Evolutionary conservation across 2,797 vertebrate species (phyloP).

Genomic region (Halcyon badia): DNA sequence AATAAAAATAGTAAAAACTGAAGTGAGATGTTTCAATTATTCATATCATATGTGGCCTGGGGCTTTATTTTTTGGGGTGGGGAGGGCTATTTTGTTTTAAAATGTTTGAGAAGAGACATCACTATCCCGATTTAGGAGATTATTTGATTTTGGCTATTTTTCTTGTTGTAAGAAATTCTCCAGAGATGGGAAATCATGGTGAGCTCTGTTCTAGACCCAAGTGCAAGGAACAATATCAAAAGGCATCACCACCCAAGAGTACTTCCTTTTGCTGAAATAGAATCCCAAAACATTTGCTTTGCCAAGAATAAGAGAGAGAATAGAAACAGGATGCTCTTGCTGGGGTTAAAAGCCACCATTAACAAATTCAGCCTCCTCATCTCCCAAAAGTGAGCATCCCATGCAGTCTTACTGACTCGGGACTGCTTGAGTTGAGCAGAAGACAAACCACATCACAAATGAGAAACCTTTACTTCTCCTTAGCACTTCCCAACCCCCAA

Average conservation of each 20-base stretch:
- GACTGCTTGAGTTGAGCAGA: not conserved
- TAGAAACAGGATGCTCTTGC: conserved; percentile 43
- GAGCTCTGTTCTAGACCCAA: conserved; percentile 19
- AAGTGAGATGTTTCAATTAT: not conserved
- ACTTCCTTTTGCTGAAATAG: conserved; percentile 43
- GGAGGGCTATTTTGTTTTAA: not conserved
- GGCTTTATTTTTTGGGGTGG: not conserved
- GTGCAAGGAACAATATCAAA: conserved; percentile 26
- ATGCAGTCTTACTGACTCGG: not conserved
- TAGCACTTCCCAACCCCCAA: not conserved
- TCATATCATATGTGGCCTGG: not conserved
- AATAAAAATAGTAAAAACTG: not conserved
- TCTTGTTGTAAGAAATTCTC: not conserved
- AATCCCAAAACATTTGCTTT: conserved; percentile 39
- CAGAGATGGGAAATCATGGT: not conserved
- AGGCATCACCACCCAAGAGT: not conserved
- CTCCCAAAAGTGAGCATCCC: not conserved
- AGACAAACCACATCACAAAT: not conserved
- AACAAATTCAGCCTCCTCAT: not conserved
- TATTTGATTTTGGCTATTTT: not conserved
- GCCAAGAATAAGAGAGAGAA: conserved; percentile 56
- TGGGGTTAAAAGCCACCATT: not conserved
- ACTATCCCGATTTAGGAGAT: not conserved
- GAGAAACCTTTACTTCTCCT: not conserved
- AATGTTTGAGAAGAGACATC: not conserved